A percentile compares a stretch with the other conserved stretches of the same genome.
These are phyloP conservation scores for Stomorhina lunata DNA, from an alignment of 2,888 invertebrate genomes.

Conservation along the genomic window DNA sequence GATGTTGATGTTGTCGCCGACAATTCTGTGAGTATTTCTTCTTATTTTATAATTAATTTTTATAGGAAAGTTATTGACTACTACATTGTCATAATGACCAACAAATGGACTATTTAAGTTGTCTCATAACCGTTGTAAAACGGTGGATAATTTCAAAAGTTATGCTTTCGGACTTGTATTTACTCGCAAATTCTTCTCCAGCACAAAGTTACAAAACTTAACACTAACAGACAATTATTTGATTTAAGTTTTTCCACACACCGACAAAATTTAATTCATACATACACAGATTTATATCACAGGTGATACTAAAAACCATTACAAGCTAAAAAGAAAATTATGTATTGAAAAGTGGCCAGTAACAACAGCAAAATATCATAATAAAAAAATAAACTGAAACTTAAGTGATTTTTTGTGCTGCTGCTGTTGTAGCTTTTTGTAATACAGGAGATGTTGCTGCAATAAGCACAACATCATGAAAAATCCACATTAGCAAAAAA, in stretches of 20 bases:
- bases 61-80: constrained; percentile 62
- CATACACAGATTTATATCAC: background rate
- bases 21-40: constrained; percentile 19
- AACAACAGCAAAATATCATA: constrained; percentile 29
- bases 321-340: constrained; percentile 12
- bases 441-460: background rate
- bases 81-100: constrained; percentile 56
- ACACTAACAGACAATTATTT: too few relatives aligned
- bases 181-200: background rate
- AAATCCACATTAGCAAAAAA: background rate
- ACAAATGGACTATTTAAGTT: constrained; percentile 60
- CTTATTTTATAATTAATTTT: constrained; percentile 63
- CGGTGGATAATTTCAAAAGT: constrained; percentile 33
- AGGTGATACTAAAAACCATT: too few relatives aligned
- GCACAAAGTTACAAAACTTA: background rate
- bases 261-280: background rate
- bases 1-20: background rate
- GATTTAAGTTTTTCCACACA: too few relatives aligned
- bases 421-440: constrained; percentile 8
- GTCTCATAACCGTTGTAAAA: constrained; percentile 57
- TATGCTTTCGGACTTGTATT: background rate
- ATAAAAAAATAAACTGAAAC: constrained; percentile 43
- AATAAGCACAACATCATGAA: constrained; percentile 21
- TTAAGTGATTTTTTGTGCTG: constrained; percentile 55
- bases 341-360: background rate